Evolutionary conservation across 2,797 vertebrate species (phyloP).

Genomic region (Adrianichthys oophorus): DNA sequence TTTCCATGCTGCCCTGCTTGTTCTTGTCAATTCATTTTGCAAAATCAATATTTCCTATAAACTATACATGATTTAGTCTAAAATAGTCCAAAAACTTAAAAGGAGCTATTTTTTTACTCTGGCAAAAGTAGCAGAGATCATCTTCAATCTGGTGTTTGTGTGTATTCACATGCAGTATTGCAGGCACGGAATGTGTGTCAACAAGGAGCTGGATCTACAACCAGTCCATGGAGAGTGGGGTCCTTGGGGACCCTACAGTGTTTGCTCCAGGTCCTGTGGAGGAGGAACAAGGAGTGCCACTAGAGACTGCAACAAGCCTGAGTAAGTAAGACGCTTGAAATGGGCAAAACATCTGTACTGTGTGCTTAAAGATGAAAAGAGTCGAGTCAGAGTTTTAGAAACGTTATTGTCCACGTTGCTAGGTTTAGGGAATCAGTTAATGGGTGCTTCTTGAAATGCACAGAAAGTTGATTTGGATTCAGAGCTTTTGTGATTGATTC

Average conservation of each 20-base stretch:
- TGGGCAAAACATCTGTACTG: conserved; percentile 1
- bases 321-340: conserved; percentile 78
- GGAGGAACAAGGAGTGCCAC: conserved; percentile 89
- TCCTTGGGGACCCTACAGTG: conserved; percentile 89
- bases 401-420: not conserved
- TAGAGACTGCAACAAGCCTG: conserved; percentile 92
- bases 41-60: too few relatives aligned
- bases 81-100: too few relatives aligned
- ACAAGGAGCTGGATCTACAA: conserved; percentile 85
- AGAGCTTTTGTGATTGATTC: not conserved
- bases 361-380: not conserved
- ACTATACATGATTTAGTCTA: too few relatives aligned
- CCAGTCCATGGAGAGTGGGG: conserved; percentile 94
- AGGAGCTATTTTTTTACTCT: conserved; percentile 30
- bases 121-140: conserved; percentile 9
- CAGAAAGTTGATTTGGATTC: conserved; percentile 11
- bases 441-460: not conserved
- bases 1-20: too few relatives aligned
- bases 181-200: conserved; percentile 90
- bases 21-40: too few relatives aligned
- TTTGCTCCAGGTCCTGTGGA: conserved; percentile 93
- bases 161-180: conserved; percentile 83
- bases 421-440: conserved; percentile 3
- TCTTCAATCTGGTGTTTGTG: conserved; percentile 28
- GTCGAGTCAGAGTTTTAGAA: not conserved